These are phyloP conservation scores for Otis tarda DNA, from an alignment of 2,113 vertebrate species.

Conservation along the genomic window DNA sequence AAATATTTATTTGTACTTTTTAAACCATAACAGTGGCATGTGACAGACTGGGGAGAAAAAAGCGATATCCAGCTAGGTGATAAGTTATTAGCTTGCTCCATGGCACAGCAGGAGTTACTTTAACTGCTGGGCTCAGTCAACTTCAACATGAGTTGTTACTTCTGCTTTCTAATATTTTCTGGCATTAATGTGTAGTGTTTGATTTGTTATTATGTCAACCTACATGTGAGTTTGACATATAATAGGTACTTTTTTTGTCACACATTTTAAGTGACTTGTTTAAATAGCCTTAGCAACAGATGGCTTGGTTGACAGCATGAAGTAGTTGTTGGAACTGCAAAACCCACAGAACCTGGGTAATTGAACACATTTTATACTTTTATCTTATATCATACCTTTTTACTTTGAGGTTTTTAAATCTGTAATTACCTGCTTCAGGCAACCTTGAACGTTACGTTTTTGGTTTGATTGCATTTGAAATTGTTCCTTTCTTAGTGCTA, in stretches of 20 bases:
- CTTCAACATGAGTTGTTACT: neutral
- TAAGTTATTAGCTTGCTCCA: neutral
- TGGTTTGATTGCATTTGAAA: conserved; percentile 7
- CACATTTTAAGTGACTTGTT: conserved; percentile 9
- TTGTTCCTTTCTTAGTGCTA: conserved; percentile 3
- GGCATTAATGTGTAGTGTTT: conserved; percentile 12
- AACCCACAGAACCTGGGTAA: conserved; percentile 8
- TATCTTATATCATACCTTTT: neutral
- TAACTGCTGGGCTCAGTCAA: neutral
- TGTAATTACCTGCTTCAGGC: neutral
- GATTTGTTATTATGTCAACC: conserved; percentile 37
- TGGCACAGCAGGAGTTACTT: neutral
- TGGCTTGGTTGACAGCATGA: conserved; percentile 51
- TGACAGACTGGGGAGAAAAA: neutral
- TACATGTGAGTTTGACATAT: conserved; percentile 8
- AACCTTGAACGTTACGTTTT: neutral
- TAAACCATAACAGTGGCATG: neutral
- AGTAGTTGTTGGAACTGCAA: conserved; percentile 37
- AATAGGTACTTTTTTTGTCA: conserved; percentile 35
- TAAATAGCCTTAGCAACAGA: conserved; percentile 68
- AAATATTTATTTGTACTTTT: neutral
- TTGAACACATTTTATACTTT: neutral
- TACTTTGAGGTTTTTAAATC: neutral
- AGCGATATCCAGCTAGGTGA: neutral
- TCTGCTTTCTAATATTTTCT: conserved; percentile 45